Evolutionary conservation across 1,140 invertebrate genomes (phyloP), one percentile per base, ranked within the genome.

Genomic region (Papilio aristodemus): DNA sequence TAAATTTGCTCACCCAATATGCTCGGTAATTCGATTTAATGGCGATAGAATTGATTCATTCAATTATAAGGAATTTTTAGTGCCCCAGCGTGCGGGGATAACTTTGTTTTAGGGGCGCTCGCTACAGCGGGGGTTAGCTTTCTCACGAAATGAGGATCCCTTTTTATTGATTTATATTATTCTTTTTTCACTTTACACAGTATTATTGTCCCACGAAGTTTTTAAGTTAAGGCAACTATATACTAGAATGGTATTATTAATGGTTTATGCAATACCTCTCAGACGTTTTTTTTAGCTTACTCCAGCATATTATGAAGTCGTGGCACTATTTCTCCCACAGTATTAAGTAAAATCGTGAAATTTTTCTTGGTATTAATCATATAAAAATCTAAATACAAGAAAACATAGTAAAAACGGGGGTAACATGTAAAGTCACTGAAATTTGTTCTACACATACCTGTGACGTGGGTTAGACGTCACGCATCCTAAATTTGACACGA

Each of bases 41-140:
- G 85, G 87, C 86, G 82, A 89, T 89, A 86, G 89, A 90, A 91
- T 90, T 89, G 89, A 91, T 90, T 91, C 87, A 91, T 91, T 91
- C 87, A 91, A 91, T 91, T 91, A 91, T 79, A 86, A 89, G 87
- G 89, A 90, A 91, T 91, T 91, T 91, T 91, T 91, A 91, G 87
- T 89, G 85, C 86, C 86, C 86, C 78, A 78, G 73, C 69, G 84
- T 78, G 81, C 79, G 81, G 78, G 81, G 80, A 78, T 77, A 81
- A 85, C 81, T 85, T 86, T 85, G 81, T 85, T 86, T 83, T 86
- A 76, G 77, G 80, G 83, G 80, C 68, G 77, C 69, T 66, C 67
- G 66, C 63, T 71, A 60, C 13, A 67, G 17, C 67, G 70, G 71
- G 80, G 84, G 77, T 77, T 80, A 79, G 72, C 80, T 81, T 86